Conservation (phyloP, 2,797 vertebrate genomes). For the Liparis tanakae region DNA sequence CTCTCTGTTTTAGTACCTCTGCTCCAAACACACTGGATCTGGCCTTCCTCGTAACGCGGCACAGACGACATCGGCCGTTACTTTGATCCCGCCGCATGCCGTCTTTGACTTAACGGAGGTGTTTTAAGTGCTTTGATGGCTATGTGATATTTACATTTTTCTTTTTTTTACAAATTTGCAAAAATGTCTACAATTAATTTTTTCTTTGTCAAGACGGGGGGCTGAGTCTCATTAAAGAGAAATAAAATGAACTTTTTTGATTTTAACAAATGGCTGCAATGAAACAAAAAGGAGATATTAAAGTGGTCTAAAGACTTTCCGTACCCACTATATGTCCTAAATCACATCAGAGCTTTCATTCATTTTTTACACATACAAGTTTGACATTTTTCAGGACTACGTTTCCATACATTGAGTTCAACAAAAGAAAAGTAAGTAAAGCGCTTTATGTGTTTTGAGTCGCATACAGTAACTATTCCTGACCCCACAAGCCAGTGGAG, state of each 20-base stretch:
- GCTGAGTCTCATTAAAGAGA: too few relatives aligned
- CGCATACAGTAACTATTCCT: constrained; percentile 37
- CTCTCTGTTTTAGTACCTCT: not conserved
- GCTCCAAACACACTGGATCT: not conserved
- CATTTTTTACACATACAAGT: not conserved
- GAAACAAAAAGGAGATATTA: too few relatives aligned
- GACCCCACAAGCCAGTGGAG: constrained; percentile 50
- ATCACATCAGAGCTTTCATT: constrained; percentile 15
- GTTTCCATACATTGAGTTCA: constrained; percentile 44
- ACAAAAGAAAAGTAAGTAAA: constrained; percentile 39
- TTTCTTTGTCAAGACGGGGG: too few relatives aligned
- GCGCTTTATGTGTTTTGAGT: constrained; percentile 44
- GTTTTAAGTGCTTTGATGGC: not conserved
- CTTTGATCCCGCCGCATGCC: not conserved
- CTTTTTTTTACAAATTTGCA: too few relatives aligned
- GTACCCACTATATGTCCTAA: not conserved
- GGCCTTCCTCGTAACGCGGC: not conserved
- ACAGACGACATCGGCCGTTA: not conserved
- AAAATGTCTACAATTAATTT: too few relatives aligned
- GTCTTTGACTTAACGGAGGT: not conserved
- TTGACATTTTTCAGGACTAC: constrained; percentile 32
- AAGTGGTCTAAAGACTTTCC: too few relatives aligned
- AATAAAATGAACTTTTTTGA: too few relatives aligned
- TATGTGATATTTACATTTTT: too few relatives aligned
- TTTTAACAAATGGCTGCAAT: too few relatives aligned